A percentile compares a stretch with the other conserved stretches of the same genome.
These are phyloP conservation scores for Trichechus manatus DNA, from an alignment of 2,113 vertebrate genomes.

Conservation along the genomic window DNA sequence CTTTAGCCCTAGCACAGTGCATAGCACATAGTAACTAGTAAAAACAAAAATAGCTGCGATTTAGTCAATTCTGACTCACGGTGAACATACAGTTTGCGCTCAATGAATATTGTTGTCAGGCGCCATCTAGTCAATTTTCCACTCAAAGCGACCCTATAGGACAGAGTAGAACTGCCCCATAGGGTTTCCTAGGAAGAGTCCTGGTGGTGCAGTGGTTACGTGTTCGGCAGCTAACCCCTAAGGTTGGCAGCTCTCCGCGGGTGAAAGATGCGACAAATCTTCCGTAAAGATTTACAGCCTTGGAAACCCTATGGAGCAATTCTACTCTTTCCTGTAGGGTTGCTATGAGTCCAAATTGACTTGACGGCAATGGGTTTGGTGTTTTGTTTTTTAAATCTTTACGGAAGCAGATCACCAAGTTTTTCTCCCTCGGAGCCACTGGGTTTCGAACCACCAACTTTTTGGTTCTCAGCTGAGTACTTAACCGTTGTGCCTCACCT, in stretches of 20 bases:
- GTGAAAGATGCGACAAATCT: background rate
- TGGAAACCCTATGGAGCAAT: background rate
- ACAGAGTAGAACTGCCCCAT: no score
- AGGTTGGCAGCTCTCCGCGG: background rate
- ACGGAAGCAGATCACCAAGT: background rate
- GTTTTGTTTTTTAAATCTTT: background rate
- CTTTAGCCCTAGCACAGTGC: background rate
- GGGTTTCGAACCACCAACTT: background rate
- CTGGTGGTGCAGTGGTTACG: background rate
- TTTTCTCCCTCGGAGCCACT: background rate
- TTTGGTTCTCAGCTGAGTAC: background rate
- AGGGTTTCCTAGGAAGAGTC: background rate
- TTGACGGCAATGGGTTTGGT: background rate
- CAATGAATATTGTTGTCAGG: background rate
- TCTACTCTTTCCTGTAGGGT: background rate
- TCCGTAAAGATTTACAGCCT: background rate
- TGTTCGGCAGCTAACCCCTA: background rate
- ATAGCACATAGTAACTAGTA: background rate
- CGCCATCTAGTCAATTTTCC: background rate
- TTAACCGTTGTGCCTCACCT: background rate
- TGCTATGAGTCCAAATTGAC: background rate
- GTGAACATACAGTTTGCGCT: background rate
- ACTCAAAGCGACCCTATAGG: background rate
- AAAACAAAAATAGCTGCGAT: background rate
- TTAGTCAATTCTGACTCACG: background rate